Conservation (phyloP, 1,140 invertebrate genomes). For the Archivesica marissinica region DNA sequence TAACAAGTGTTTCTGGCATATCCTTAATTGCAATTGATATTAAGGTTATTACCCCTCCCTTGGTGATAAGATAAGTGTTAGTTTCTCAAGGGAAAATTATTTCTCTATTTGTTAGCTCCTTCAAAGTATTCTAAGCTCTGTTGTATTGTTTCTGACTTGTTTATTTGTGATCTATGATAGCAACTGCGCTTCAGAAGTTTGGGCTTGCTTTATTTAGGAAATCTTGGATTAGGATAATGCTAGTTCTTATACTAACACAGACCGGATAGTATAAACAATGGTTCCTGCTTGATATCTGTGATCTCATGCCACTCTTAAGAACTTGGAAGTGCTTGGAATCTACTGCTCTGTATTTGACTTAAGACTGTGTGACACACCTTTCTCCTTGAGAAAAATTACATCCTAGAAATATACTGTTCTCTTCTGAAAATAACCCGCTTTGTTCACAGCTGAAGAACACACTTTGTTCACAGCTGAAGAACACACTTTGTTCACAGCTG, state of each 20-base stretch:
- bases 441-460: no score
- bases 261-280: conserved; percentile 18
- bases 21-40: neutral
- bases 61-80: neutral
- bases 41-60: neutral
- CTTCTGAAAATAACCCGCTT: no score
- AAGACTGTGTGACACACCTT: no score
- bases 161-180: neutral
- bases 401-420: no score
- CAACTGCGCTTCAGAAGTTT: conserved; percentile 2
- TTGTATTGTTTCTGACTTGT: neutral
- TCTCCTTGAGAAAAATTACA: no score
- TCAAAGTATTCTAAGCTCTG: no score
- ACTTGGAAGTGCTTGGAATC: no score
- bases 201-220: conserved; percentile 14
- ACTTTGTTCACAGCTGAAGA: no score
- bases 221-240: conserved; percentile 1
- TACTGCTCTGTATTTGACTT: no score
- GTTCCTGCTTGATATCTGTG: no score
- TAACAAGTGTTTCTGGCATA: neutral
- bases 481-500: no score
- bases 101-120: neutral
- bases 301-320: no score
- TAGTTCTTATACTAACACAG: neutral
- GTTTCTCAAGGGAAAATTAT: neutral